Base-by-base conservation (phyloP, 2,888 invertebrate species). In the Cheiracanthium punctorium region DNA sequence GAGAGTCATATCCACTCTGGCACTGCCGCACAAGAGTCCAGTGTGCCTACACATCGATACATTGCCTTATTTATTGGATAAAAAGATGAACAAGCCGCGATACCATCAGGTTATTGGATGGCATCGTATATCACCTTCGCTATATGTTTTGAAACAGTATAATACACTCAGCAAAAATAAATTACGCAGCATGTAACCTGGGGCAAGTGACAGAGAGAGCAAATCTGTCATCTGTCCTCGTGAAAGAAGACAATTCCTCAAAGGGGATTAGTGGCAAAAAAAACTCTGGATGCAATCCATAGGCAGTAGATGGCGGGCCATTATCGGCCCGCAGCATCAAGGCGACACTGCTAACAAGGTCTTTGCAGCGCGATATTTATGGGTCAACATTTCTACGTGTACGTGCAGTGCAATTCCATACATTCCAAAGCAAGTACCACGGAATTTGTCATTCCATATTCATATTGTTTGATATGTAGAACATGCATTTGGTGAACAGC, bases 341-440 rank as follows among this genome's bases (percentile, higher is more conserved):
- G 69, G 33, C n/a, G 10, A 17, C 30, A 14, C 12, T 4, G 32
- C 20, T 69, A 69, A 69, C 69, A 37, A 69, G 69, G 33, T 69
- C 24, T n/a, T 69, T 33, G n/a, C n/a, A n/a, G n/a, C 20, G n/a
- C 5, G 20, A 20, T 69, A 69, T 69, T 69, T 69, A 69, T 69
- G 69, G 69, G 69, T 69, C 69, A 69, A 69, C 69, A 69, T 69
- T 69, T 69, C 69, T 12, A 69, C 33, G 37, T 7, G 4, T 10
- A 37, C 7, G 37, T 7, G 4, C 37, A 37, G 4, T 37, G 37
- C 37, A n/a, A n/a, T n/a, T n/a, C n/a, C n/a, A n/a, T n/a, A n/a
- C n/a, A n/a, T n/a, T n/a, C n/a, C n/a, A n/a, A n/a, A n/a, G n/a
- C n/a, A n/a, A n/a, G n/a, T n/a, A n/a, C n/a, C n/a, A n/a, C n/a